Evolutionary conservation across 2,113 vertebrate genomes (phyloP).

Genomic region (Alethe castanea): DNA sequence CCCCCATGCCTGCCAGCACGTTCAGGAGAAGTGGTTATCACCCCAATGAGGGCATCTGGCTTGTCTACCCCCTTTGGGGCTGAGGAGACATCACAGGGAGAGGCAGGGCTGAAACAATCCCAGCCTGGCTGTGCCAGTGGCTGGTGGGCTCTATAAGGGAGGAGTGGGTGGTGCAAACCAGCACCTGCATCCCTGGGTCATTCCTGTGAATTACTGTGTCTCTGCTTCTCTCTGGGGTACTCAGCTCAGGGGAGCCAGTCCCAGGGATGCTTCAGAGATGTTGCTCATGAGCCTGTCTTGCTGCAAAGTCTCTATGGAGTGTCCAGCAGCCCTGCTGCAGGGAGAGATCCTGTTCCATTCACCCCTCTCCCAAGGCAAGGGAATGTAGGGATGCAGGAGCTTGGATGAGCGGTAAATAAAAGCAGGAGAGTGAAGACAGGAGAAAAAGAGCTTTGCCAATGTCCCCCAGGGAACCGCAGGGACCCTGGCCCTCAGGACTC

Average conservation of each 20-base stretch:
- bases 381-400: neutral
- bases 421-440: neutral
- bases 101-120: neutral
- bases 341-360: neutral
- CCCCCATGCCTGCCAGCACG: accelerated
- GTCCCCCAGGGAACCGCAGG: neutral
- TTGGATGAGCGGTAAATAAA: neutral
- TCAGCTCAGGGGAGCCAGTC: neutral
- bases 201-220: neutral
- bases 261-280: neutral
- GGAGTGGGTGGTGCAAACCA: neutral
- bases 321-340: neutral
- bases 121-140: neutral
- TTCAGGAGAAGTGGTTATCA: neutral
- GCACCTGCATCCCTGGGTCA: neutral
- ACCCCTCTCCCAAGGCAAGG: neutral
- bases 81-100: neutral
- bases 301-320: neutral
- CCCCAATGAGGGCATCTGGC: neutral
- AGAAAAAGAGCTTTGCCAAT: neutral
- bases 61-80: neutral
- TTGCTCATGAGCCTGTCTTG: neutral
- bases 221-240: neutral
- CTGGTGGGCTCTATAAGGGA: neutral
- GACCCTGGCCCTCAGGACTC: neutral